Evolutionary conservation across 2,888 invertebrate genomes (phyloP), one percentile per base, ranked within the genome.

Genomic region (Brenthis ino): DNA sequence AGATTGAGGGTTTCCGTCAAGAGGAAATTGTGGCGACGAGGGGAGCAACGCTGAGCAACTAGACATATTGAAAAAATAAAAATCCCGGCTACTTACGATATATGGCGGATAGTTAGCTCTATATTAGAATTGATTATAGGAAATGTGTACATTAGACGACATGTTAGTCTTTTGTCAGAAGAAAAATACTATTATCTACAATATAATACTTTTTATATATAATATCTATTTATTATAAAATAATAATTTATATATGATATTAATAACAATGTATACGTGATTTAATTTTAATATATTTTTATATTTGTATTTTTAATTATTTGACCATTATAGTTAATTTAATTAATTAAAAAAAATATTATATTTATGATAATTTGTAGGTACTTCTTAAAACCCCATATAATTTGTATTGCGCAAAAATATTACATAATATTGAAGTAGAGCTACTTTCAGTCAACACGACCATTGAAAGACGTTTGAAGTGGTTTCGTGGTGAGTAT

Each of bases 1-100:
- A 93, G 93, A 93, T 93, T 91, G 93, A 92, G 93, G 91, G 92
- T 85, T 93, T 91, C 93, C 91, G 91, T 91, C 91, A 91, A 91
- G 90, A 93, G 91, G 91, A 92, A 93, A 91, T 92, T 92, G 92
- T 89, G 91, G 90, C 84, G 82, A 84, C 77, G 86, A 88, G 90
- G 89, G 90, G 91, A 89, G 87, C 84, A 82, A 84, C 82, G 79
- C 84, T 80, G 86, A 86, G 86, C 89, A 87, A 89, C 90, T 89
- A 91, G 91, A 90, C 91, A 90, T 92, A 93, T 92, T 92, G 93
- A 91, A 92, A 91, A 93, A 91, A 92, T 91, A 91, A 92, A 91
- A 93, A 91, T 90, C 89, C 86, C 76, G 83, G 88, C 90, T 85
- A 90, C 90, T 92, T 89, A 89, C 82, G 77, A 73, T 69, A 72